Conservation (phyloP, 1,140 invertebrate species). For the Ganaspis sp. region DNA sequence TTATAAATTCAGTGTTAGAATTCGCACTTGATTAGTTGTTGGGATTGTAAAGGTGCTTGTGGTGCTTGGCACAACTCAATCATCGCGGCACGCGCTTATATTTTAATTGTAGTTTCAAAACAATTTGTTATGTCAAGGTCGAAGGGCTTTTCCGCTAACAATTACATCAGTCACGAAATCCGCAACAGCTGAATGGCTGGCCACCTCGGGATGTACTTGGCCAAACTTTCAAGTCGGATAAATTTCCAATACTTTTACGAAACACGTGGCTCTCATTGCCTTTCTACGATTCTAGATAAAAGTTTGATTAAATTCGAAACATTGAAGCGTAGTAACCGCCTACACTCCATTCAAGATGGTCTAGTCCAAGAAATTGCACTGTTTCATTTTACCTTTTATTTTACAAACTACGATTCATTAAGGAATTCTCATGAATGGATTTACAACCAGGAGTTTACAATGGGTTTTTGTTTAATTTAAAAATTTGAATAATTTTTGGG, state of each 20-base stretch:
- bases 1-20: conserved; percentile 13
- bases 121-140: conserved; percentile 76
- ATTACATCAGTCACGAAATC: conserved; percentile 75
- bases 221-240: conserved; percentile 45
- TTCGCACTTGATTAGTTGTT: conserved; percentile 11
- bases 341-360: background rate
- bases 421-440: conserved; percentile 1
- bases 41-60: conserved; percentile 41
- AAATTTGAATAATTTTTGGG: too few relatives aligned
- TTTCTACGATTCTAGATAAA: conserved; percentile 3
- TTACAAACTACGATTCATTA: background rate
- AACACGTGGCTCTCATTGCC: conserved; percentile 2
- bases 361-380: background rate
- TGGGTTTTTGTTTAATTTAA: too few relatives aligned
- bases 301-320: background rate
- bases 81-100: conserved; percentile 72
- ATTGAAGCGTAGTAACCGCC: background rate
- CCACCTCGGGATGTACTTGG: conserved; percentile 40
- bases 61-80: conserved; percentile 75
- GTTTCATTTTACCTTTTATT: background rate
- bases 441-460: background rate
- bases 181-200: conserved; percentile 69
- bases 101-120: conserved; percentile 75
- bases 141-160: conserved; percentile 64
- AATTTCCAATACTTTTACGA: conserved; percentile 13